Base-by-base conservation (phyloP, 1,140 invertebrate genomes). In the Tetramorium alpestre region DNA sequence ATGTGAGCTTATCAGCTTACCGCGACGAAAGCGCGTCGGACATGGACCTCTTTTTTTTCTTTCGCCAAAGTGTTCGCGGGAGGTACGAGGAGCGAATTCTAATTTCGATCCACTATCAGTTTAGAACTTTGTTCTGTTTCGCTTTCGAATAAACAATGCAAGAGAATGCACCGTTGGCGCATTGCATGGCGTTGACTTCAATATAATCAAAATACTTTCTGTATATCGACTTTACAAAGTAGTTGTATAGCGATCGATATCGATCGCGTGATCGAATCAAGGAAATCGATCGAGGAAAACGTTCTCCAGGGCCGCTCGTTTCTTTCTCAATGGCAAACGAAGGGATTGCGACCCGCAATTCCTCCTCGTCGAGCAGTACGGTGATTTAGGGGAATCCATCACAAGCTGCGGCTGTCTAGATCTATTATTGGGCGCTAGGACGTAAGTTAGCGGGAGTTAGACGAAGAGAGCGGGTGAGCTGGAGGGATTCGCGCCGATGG, bases 361-460 rank as follows among this genome's bases (percentile, higher is more conserved):
- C n/a, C 58, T 58, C 3, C 62, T 65, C 54, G 62, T 51, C 65
- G 81, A 86, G 75, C 70, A 82, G 77, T 56, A 76, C 72, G 78
- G 89, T 89, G 90, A 90, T 91, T 91, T 91, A 91, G 85, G 80
- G 77, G 89, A 87, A 90, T 90, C 87, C 89, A 90, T 91, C 89
- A 85, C 77, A 47, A 82, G 78, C 67, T 49, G 58, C 73, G 89
- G 77, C 78, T 89, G 85, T 91, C 91, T 87, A 85, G 90, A 92
- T 89, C 91, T 91, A 92, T 92, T 92, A 92, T 92, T 90, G 90
- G 86, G 69, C 87, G 85, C 51, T 60, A 67, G 90, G 38, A 88
- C 89, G 85, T 91, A 92, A 92, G 90, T 91, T 91, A 87, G 82
- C 77, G 84, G 69, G 75, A 6, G 81, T 58, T 38, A 13, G 72